A percentile compares a stretch with the other conserved stretches of the same genome.
phyloP scores from a whole-genome alignment of 2,797 vertebrate genomes.

The Chromis chromis region DNA sequence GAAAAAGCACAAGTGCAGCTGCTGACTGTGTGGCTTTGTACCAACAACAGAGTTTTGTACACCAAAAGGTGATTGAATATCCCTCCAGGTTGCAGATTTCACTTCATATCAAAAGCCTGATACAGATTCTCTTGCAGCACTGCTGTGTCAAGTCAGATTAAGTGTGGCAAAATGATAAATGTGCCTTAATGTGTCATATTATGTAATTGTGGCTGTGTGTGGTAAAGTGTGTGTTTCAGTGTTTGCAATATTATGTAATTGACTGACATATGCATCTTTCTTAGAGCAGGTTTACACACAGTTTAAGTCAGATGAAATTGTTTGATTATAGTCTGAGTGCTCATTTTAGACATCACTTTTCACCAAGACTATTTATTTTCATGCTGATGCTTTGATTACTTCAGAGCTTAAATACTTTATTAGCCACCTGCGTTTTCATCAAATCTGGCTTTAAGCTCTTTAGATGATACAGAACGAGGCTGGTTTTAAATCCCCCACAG shows the following conservation, averaged over 20 bases:
- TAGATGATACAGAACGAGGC: constrained; percentile 24
- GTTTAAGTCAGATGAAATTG: constrained; percentile 3
- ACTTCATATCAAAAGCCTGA: constrained; percentile 15
- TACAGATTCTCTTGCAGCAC: not conserved
- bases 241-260: not conserved
- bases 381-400: constrained; percentile 21
- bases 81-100: not conserved
- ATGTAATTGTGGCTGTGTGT: constrained; percentile 28
- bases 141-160: constrained; percentile 27
- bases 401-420: constrained; percentile 13
- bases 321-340: not conserved
- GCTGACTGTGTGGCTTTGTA: constrained; percentile 18
- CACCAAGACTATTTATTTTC: constrained; percentile 20
- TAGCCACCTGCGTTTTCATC: constrained; percentile 15
- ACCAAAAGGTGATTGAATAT: not conserved
- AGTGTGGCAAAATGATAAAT: constrained; percentile 13
- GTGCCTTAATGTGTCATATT: constrained; percentile 27
- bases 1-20: constrained; percentile 11
- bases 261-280: not conserved
- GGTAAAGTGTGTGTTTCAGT: not conserved
- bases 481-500: constrained; percentile 42
- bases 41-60: constrained; percentile 11
- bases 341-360: constrained; percentile 12
- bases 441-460: constrained; percentile 48
- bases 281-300: not conserved